A percentile compares a stretch with the other conserved stretches of the same genome.
Evolutionary conservation across 2,113 vertebrate genomes (phyloP).

Genomic region (Isurus oxyrinchus): DNA sequence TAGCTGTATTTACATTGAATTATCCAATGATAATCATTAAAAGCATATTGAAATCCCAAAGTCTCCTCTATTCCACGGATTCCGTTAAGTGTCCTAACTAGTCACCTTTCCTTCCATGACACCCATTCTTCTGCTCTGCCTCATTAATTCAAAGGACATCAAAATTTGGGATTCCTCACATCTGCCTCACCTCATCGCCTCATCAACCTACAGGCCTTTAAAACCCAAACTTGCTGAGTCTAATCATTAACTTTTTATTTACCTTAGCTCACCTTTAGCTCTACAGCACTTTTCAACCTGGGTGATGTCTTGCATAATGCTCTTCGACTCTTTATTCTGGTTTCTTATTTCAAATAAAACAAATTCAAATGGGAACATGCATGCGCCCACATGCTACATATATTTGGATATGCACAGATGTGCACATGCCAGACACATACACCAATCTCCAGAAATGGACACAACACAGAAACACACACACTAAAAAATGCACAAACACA

Average conservation of each 20-base stretch:
- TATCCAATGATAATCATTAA: background rate
- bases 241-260: background rate
- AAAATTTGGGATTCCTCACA: background rate
- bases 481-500: background rate
- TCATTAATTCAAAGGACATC: background rate
- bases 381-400: background rate
- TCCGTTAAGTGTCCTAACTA: background rate
- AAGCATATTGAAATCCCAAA: background rate
- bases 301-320: background rate
- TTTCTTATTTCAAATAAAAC: background rate
- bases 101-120: background rate
- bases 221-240: background rate
- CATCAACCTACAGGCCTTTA: background rate
- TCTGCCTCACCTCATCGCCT: background rate
- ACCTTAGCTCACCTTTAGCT: background rate
- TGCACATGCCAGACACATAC: background rate
- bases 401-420: background rate
- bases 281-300: background rate
- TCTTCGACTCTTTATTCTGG: background rate
- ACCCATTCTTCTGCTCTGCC: background rate
- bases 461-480: background rate
- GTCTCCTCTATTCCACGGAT: background rate
- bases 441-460: background rate
- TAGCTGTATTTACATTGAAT: background rate
- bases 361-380: background rate